phyloP scores from a whole-genome alignment of 2,797 vertebrate species.

The Chelon labrosus region DNA sequence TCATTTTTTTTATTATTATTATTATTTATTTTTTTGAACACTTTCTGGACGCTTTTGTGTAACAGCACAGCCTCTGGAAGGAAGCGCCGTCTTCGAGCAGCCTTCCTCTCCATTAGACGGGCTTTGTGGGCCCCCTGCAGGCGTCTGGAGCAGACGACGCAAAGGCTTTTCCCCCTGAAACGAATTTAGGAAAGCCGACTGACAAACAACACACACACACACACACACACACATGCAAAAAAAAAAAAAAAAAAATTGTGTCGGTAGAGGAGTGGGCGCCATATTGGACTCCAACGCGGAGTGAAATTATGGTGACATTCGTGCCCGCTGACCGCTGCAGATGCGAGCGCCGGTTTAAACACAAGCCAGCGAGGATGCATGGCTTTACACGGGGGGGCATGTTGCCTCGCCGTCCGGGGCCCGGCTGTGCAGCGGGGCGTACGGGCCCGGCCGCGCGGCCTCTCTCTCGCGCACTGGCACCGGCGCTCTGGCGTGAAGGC shows the following conservation, averaged over 20 bases:
- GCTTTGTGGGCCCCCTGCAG: constrained; percentile 83
- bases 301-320: constrained; percentile 53
- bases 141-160: constrained; percentile 66
- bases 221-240: too few relatives aligned
- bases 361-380: constrained; percentile 35
- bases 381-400: constrained; percentile 38
- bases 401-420: constrained; percentile 26
- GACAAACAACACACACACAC: constrained; percentile 63
- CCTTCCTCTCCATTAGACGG: constrained; percentile 40
- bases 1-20: constrained; percentile 28
- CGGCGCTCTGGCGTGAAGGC: constrained; percentile 15
- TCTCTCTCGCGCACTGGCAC: background rate
- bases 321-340: constrained; percentile 32
- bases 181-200: constrained; percentile 83
- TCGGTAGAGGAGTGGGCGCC: constrained; percentile 84
- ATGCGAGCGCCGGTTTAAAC: constrained; percentile 27
- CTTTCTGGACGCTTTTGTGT: constrained; percentile 43
- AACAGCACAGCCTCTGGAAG: constrained; percentile 34
- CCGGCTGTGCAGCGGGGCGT: constrained; percentile 21
- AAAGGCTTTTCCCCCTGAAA: constrained; percentile 57
- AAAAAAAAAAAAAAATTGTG: constrained; percentile 76
- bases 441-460: background rate
- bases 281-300: constrained; percentile 80
- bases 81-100: constrained; percentile 43
- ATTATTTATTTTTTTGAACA: background rate